Evolutionary conservation across 2,797 vertebrate species (phyloP), one percentile per base, ranked within the genome.

Genomic region (Sebastiscus albofasciatus): DNA sequence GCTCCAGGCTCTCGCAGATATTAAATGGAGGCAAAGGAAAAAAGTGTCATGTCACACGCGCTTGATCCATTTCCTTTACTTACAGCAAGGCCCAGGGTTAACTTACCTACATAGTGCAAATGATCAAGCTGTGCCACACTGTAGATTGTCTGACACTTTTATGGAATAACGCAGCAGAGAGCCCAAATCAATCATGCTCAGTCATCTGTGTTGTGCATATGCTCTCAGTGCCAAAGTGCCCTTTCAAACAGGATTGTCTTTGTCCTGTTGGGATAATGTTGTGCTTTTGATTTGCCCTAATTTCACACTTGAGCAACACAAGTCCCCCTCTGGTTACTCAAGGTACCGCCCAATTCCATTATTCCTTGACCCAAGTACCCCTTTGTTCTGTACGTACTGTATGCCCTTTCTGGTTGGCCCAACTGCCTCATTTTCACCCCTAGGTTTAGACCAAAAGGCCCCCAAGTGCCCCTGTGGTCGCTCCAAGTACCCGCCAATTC

Each of bases 21-120:
- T 87, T 92, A 90, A 46, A 92, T 87, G 86, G 86, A 92, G 81
- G 77, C 77, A 67, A 82, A 85, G 70, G 85, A 65, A 77, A 52
- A 88, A 93, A 91, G 83, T 80, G 77, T 86, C 82, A 61, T 56
- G 83, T 79, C 83, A 83, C 75, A 78, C 31, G 16, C n/a, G 72
- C 62, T 26, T 83, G 76, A 82, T 82, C 62, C 34, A 69, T 27
- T 46, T 79, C 54, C 12, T 55, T 69, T 69, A 39, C 69, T 77
- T 31, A n/a, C 66, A 75, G 66, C 58, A 27, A 61, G 56, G 6
- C 73, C 72, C 3, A 46, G 72, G 72, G 72, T 84, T 27, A 78
- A 62, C 52, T 3, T 20, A 20, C 52, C 55, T 46, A 31, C 70
- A 4, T 1, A 42, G 75, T 36, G 59, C 49, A 75, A 36, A 67